phyloP scores from a whole-genome alignment of 2,888 invertebrate species.

The Ennomos fuscantarius region DNA sequence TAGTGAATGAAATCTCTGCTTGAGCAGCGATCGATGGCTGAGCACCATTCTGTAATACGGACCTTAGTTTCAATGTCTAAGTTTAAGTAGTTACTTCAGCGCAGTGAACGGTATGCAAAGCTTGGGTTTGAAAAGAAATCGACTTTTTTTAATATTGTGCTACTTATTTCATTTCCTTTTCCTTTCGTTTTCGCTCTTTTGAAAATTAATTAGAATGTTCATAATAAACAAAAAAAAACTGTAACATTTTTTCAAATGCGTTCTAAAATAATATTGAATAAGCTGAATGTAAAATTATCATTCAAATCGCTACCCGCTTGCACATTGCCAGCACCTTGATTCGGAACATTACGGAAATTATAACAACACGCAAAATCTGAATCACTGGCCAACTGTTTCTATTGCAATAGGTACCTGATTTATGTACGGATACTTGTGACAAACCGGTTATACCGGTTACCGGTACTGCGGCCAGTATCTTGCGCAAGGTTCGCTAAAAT shows the following conservation, averaged over 20 bases:
- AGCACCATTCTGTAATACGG: too few species aligned
- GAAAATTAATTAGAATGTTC: too few species aligned
- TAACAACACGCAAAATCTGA: constrained; percentile 30
- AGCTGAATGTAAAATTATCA: too few species aligned
- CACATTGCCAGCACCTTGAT: constrained; percentile 15
- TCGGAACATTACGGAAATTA: constrained; percentile 15
- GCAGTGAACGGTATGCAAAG: constrained; percentile 13
- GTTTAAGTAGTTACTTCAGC: constrained; percentile 8
- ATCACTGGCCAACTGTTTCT: constrained; percentile 36
- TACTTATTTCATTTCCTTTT: too few species aligned
- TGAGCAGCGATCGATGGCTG: too few species aligned
- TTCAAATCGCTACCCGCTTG: constrained; percentile 6
- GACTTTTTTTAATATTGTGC: background rate
- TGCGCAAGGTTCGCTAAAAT: constrained; percentile 33
- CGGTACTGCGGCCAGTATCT: constrained; percentile 24
- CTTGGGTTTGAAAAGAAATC: constrained; percentile 12
- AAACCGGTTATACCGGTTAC: constrained; percentile 31
- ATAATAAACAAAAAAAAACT: too few species aligned
- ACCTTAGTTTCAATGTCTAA: constrained; percentile 14
- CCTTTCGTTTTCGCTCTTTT: too few species aligned
- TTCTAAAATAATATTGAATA: too few species aligned
- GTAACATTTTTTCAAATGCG: too few species aligned
- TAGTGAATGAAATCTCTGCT: too few species aligned
- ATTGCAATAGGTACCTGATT: constrained; percentile 32
- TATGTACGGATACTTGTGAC: constrained; percentile 26